Conservation (phyloP, 2,888 invertebrate genomes). For the Cheilosia scutellata region DNA sequence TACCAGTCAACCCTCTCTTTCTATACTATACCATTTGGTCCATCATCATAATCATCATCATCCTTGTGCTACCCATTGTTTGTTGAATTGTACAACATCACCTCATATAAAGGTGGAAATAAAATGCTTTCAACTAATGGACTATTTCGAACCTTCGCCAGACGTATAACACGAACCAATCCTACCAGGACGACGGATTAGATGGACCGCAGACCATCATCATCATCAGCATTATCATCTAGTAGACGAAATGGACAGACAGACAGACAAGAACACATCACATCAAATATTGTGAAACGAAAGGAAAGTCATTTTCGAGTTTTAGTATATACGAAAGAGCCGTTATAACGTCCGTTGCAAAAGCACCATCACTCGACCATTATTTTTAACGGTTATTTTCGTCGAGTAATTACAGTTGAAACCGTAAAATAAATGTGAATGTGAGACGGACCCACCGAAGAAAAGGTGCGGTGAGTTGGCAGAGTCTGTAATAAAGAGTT, state of each 20-base stretch:
- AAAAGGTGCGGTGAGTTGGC: background rate
- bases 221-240: slow-evolving; percentile 52
- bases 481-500: slow-evolving; percentile 43
- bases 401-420: slow-evolving; percentile 75
- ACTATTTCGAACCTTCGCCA: slow-evolving; percentile 35
- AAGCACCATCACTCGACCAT: slow-evolving; percentile 64
- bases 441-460: slow-evolving; percentile 21
- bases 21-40: slow-evolving; percentile 3
- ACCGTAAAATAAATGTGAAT: slow-evolving; percentile 74
- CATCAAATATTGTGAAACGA: slow-evolving; percentile 67
- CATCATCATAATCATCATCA: slow-evolving; percentile 27
- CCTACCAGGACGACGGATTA: slow-evolving; percentile 32
- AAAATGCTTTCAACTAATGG: slow-evolving; percentile 68
- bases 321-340: slow-evolving; percentile 67
- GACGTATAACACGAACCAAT: slow-evolving; percentile 26
- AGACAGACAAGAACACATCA: slow-evolving; percentile 58
- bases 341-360: slow-evolving; percentile 61
- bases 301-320: slow-evolving; percentile 73
- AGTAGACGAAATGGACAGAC: slow-evolving; percentile 20
- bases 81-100: slow-evolving; percentile 51
- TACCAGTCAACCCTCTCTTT: background rate
- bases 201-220: slow-evolving; percentile 69
- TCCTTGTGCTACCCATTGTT: slow-evolving; percentile 38
- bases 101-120: slow-evolving; percentile 62
- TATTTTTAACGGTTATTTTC: slow-evolving; percentile 75